Evolutionary conservation across 2,888 invertebrate genomes (phyloP).

Genomic region (Heteropelma amictum): DNA sequence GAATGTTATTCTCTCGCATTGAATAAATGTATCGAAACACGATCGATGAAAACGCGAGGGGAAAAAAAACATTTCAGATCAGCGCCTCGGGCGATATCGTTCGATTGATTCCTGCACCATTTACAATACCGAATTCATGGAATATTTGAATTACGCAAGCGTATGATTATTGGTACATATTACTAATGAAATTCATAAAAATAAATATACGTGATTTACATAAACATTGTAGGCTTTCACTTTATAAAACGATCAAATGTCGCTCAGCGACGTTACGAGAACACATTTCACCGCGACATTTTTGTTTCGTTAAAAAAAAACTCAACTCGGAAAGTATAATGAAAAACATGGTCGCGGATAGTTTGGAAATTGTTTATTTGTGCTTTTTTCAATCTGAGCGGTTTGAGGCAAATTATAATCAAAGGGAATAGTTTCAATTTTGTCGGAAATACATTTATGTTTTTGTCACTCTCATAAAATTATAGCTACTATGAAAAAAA

Average conservation of each 20-base stretch:
- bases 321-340: no score
- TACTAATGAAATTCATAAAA: background rate
- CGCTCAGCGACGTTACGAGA: no score
- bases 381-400: no score
- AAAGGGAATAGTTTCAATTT: no score
- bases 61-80: background rate
- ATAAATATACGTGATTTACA: background rate
- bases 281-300: no score
- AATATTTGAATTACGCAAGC: constrained; percentile 4
- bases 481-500: no score
- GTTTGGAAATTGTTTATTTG: no score
- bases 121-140: background rate
- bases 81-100: constrained; percentile 6
- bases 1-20: background rate
- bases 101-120: constrained; percentile 5
- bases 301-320: no score
- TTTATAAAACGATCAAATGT: background rate
- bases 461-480: no score
- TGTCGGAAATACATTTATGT: no score
- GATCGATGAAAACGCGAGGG: background rate
- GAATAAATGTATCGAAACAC: background rate
- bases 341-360: no score
- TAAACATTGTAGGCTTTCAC: constrained; percentile 5
- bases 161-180: background rate
- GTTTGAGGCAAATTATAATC: no score